These are phyloP conservation scores for Oryzias celebensis DNA, from an alignment of 2,113 vertebrate genomes.

Conservation along the genomic window DNA sequence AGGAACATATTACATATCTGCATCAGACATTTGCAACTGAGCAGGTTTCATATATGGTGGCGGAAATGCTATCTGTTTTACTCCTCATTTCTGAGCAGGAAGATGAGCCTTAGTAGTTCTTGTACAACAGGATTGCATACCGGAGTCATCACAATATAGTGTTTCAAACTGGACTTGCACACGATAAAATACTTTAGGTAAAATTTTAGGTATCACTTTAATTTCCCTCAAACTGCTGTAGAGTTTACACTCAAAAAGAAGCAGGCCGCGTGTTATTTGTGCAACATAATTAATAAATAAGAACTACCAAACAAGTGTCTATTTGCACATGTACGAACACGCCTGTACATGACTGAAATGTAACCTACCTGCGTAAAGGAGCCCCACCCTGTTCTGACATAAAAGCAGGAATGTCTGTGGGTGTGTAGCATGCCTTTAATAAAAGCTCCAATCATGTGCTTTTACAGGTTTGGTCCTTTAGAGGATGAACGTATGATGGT, in stretches of 20 bases:
- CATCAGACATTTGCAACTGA: neutral
- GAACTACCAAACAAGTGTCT: conserved; percentile 20
- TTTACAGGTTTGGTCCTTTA: conserved; percentile 14
- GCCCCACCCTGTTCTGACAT: conserved; percentile 13
- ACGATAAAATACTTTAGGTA: too few species aligned
- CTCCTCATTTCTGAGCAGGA: too few species aligned
- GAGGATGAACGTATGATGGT: conserved; percentile 4
- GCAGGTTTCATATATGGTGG: neutral
- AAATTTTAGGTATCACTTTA: too few species aligned
- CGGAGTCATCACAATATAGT: too few species aligned
- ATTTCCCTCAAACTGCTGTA: too few species aligned
- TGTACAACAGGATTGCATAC: too few species aligned
- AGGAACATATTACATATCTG: neutral
- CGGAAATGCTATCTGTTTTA: neutral
- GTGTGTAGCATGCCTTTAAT: conserved; percentile 34
- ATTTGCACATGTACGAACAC: neutral
- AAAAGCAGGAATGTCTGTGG: conserved; percentile 16
- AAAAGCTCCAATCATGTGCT: conserved; percentile 3
- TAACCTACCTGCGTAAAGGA: conserved; percentile 24
- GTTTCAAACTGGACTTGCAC: too few species aligned
- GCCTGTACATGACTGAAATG: conserved; percentile 38
- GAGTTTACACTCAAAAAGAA: neutral
- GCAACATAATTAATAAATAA: neutral
- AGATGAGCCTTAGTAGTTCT: too few species aligned
- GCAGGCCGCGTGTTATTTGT: conserved; percentile 12